These are phyloP conservation scores for Euwallacea fornicatus DNA, from an alignment of 1,140 invertebrate species.

Conservation along the genomic window DNA sequence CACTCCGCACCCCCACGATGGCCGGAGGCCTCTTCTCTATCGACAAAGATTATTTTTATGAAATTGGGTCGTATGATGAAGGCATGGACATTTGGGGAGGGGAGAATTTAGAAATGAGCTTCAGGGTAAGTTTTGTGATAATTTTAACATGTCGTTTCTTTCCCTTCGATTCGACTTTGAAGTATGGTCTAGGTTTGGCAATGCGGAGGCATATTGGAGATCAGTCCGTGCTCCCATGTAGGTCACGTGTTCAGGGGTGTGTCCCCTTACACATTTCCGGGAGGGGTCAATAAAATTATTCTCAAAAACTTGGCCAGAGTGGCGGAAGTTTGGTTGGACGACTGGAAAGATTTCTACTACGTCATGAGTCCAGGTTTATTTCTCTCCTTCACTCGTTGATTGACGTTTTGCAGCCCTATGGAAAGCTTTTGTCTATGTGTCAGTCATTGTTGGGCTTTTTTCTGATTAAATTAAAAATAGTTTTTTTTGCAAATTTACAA, in stretches of 20 bases:
- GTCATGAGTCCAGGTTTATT: slow-evolving; percentile 94
- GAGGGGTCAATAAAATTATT: slow-evolving; percentile 95
- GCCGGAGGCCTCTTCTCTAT: slow-evolving; percentile 98
- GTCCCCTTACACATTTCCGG: slow-evolving; percentile 98
- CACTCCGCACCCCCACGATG: slow-evolving; percentile 95
- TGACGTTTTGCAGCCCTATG: background rate
- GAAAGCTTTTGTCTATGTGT: slow-evolving; percentile 7
- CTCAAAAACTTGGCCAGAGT: slow-evolving; percentile 95
- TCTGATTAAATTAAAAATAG: background rate
- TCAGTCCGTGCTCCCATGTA: slow-evolving; percentile 93
- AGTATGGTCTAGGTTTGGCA: slow-evolving; percentile 83
- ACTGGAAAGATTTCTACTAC: slow-evolving; percentile 98
- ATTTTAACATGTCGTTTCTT: background rate
- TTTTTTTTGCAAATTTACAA: background rate
- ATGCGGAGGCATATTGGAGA: slow-evolving; percentile 94
- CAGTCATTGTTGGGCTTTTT: background rate
- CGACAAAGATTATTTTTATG: slow-evolving; percentile 95
- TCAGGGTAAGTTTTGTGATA: slow-evolving; percentile 73
- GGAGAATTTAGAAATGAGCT: slow-evolving; percentile 99
- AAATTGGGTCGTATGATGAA: slow-evolving; percentile 96
- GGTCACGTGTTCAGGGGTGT: slow-evolving; percentile 99
- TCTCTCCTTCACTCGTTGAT: background rate
- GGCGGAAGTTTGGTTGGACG: slow-evolving; percentile 98
- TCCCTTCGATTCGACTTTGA: background rate
- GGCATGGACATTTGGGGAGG: slow-evolving; percentile 99